Evolutionary conservation across 2,888 invertebrate genomes (phyloP).

Genomic region (Drosophila mettleri): DNA sequence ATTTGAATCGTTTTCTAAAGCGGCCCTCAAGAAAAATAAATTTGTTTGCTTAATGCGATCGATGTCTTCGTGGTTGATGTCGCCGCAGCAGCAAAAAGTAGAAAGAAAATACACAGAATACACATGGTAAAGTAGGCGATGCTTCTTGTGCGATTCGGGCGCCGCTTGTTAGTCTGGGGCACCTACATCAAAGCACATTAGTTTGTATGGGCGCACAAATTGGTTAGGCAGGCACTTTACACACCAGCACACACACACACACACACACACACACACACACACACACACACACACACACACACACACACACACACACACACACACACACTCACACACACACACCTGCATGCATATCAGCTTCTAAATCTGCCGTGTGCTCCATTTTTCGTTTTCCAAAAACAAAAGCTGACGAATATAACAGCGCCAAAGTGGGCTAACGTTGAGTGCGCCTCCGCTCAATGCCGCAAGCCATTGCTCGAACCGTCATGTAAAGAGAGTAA

Average conservation of each 20-base stretch:
- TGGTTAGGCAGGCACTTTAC: slow-evolving; percentile 73
- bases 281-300: slow-evolving; percentile 28
- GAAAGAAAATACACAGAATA: neutral
- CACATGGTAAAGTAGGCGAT: slow-evolving; percentile 28
- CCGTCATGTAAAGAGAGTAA: no score
- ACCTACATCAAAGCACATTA: slow-evolving; percentile 76
- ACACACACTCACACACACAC: slow-evolving; percentile 27
- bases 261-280: slow-evolving; percentile 30
- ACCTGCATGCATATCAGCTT: slow-evolving; percentile 63
- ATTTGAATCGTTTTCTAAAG: slow-evolving; percentile 64
- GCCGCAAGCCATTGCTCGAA: slow-evolving; percentile 62
- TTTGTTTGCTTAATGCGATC: slow-evolving; percentile 74
- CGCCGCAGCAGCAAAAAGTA: neutral
- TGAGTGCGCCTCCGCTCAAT: slow-evolving; percentile 53
- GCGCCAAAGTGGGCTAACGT: slow-evolving; percentile 70
- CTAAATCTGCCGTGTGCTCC: slow-evolving; percentile 74
- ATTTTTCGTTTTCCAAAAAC: slow-evolving; percentile 60
- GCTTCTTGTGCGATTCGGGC: slow-evolving; percentile 40
- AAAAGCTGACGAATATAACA: slow-evolving; percentile 64
- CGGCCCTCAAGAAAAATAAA: slow-evolving; percentile 17
- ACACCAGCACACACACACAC: slow-evolving; percentile 46
- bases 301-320: no score
- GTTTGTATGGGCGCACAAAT: slow-evolving; percentile 74
- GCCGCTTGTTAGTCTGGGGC: slow-evolving; percentile 39
- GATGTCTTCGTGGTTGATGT: slow-evolving; percentile 50